Percentiles rank a stretch among this genome's conserved stretches.
phyloP scores from a whole-genome alignment of 2,888 invertebrate genomes.

The Xestia sexstrigata region DNA sequence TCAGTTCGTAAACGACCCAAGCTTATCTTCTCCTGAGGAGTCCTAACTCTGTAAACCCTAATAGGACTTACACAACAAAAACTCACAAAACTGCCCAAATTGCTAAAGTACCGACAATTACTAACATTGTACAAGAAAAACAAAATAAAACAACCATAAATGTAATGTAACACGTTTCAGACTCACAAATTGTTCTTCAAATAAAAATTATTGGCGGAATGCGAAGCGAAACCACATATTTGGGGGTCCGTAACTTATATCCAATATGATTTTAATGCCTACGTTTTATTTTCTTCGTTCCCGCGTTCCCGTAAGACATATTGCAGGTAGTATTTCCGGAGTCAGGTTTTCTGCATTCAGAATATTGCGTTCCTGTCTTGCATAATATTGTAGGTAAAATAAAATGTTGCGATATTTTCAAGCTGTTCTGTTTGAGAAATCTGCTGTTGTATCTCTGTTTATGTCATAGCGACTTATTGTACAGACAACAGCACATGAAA shows the following conservation, averaged over 20 bases:
- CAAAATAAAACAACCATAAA: conserved; percentile 55
- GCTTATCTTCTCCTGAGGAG: not conserved
- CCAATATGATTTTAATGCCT: conserved; percentile 26
- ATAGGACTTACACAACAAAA: not conserved
- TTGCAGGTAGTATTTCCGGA: conserved; percentile 22
- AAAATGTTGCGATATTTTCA: conserved; percentile 12
- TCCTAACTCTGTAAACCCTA: not conserved
- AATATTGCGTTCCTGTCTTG: conserved; percentile 29
- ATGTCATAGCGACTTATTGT: not conserved
- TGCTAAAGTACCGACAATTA: conserved; percentile 55
- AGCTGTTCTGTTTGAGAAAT: conserved; percentile 20
- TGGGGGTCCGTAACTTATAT: conserved; percentile 39
- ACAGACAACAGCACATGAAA: not conserved
- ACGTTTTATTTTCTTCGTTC: conserved; percentile 23
- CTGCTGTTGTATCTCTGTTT: not conserved
- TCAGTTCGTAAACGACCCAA: not conserved
- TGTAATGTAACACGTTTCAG: conserved; percentile 61
- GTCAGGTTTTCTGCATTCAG: conserved; percentile 29
- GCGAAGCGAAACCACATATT: conserved; percentile 48
- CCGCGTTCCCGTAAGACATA: conserved; percentile 11
- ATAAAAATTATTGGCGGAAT: conserved; percentile 66
- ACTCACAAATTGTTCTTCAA: conserved; percentile 69
- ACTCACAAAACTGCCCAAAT: conserved; percentile 7
- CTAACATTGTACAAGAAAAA: conserved; percentile 48
- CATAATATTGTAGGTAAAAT: conserved; percentile 38